Percentiles rank a stretch among this genome's conserved stretches.
These are phyloP conservation scores for Cottus gobio DNA, from an alignment of 2,113 vertebrate genomes.

Conservation along the genomic window DNA sequence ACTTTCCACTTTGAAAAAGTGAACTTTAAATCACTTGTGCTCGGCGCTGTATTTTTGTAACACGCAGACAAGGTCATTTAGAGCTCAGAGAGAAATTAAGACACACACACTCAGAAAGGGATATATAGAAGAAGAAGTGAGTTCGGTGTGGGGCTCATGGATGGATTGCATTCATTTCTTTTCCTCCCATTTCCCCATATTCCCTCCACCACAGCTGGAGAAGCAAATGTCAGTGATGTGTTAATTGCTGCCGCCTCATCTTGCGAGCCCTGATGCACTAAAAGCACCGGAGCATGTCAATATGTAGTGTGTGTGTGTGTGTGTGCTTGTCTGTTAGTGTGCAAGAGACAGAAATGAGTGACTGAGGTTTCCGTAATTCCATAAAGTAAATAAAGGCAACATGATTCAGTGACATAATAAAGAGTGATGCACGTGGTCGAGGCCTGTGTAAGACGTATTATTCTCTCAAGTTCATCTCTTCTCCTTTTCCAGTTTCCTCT, in stretches of 20 bases:
- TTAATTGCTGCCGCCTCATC: constrained; percentile 67
- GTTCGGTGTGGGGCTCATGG: constrained; percentile 4
- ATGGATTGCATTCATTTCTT: constrained; percentile 46
- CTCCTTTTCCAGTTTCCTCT: not conserved
- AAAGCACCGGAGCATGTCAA: constrained; percentile 49
- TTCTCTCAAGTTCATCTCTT: not conserved
- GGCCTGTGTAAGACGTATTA: not conserved
- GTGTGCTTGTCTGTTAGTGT: constrained; percentile 12
- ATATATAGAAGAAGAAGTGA: constrained; percentile 14
- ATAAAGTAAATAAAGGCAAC: constrained; percentile 20
- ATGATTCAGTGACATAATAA: constrained; percentile 14
- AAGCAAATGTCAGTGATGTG: constrained; percentile 70
- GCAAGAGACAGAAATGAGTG: constrained; percentile 6
- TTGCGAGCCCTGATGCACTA: constrained; percentile 42
- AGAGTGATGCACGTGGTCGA: not conserved
- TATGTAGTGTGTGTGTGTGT: constrained; percentile 30
- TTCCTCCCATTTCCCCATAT: constrained; percentile 47
- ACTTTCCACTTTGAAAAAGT: constrained; percentile 27
- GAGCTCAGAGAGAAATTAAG: constrained; percentile 28
- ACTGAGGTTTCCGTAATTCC: not conserved
- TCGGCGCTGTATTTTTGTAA: constrained; percentile 22
- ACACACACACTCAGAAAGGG: not conserved
- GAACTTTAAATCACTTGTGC: constrained; percentile 21
- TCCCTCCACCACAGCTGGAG: constrained; percentile 58
- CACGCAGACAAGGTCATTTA: constrained; percentile 39